A percentile compares a stretch with the other conserved stretches of the same genome.
These are phyloP conservation scores for Bellardia bayeri DNA, from an alignment of 2,888 invertebrate species.

Conservation along the genomic window DNA sequence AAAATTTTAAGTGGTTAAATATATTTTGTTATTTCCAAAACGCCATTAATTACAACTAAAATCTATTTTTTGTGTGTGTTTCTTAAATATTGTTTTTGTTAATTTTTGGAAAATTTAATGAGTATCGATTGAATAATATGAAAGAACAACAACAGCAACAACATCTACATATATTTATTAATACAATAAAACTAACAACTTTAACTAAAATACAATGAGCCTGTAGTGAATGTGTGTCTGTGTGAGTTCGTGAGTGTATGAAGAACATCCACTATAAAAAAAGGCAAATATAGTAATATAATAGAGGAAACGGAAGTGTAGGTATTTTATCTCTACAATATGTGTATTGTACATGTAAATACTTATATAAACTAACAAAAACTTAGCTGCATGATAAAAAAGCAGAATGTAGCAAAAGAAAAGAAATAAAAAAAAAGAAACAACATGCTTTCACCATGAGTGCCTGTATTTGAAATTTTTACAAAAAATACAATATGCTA, in stretches of 20 bases:
- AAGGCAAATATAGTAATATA: constrained; percentile 67
- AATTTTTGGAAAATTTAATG: constrained; percentile 80
- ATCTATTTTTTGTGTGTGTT: constrained; percentile 46
- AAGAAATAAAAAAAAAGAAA: neutral
- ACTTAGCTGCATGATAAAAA: neutral
- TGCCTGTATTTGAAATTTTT: no score
- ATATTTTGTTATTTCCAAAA: constrained; percentile 2
- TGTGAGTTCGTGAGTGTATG: neutral
- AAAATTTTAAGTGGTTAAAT: neutral
- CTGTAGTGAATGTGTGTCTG: neutral
- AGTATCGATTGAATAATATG: constrained; percentile 79
- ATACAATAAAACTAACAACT: constrained; percentile 22
- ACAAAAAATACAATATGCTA: no score
- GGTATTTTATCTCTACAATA: constrained; percentile 49
- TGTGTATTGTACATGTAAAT: neutral
- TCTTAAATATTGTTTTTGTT: constrained; percentile 27
- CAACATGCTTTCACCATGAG: neutral
- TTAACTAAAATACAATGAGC: neutral
- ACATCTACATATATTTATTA: constrained; percentile 20
- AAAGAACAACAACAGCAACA: constrained; percentile 27
- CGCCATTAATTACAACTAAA: constrained; percentile 76
- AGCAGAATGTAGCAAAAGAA: neutral
- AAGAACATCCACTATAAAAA: constrained; percentile 1
- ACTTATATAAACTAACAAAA: neutral
- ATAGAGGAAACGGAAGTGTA: constrained; percentile 67